Base-by-base conservation (phyloP, 2,888 invertebrate species). In the Nephrotoma flavescens region DNA sequence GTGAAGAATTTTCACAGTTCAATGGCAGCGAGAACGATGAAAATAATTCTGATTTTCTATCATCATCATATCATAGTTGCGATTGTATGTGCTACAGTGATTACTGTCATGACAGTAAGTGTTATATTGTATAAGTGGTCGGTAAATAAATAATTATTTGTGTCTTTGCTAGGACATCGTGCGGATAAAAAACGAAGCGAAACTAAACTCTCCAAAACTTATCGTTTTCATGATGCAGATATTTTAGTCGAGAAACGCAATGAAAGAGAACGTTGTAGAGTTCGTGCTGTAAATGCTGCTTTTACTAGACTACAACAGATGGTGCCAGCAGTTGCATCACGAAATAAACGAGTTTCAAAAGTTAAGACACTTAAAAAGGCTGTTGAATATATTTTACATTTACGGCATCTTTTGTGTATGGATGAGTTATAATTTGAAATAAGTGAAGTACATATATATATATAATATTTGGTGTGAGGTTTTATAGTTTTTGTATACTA, bases 281-380 rank as follows among this genome's bases (percentile, higher is more conserved):
- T 85, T 1, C 93, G 94, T 89, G 94, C 94, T 12, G 94, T 95
- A 88, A 95, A 95, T 90, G 91, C 90, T 87, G 94, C 94, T 47
- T 95, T 94, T 90, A 90, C 92, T 1, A 91, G 92, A 86, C 91
- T 95, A 71, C 92, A 94, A 86, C 93, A 93, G 89, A 93, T 93
- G 88, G 93, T 95, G 71, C 94, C 94, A 4, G 91, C 93, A 87
- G 93, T 93, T 87, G 93, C 93, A 88, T 89, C 89, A 88, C 92
- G 93, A 88, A 93, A 92, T 83, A 93, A 93, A 89, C 90, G 94
- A 86, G 90, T 95, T 86, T 94, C 94, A 88, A 95, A 95, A 90
- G 94, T 94, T 87, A 94, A 94, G 90, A 94, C 94, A 1, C 90
- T 94, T 85, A 92, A 93, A 89, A 92, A 93, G 88, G 94, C 95